phyloP scores from a whole-genome alignment of 64 coral and sea anemone genomes.

The Platygyra sinensis region DNA sequence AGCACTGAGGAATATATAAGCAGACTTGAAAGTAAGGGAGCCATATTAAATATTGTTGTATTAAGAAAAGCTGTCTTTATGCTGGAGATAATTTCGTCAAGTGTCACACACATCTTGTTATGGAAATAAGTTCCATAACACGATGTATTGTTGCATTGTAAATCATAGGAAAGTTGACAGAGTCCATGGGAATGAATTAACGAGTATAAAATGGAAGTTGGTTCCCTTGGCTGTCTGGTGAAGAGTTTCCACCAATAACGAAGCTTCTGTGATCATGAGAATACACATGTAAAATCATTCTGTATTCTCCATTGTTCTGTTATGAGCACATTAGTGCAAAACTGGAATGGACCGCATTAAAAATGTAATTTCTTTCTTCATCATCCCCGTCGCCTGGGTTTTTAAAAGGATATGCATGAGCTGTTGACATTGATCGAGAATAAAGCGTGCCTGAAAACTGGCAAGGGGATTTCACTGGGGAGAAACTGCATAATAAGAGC shows the following conservation, averaged over 20 bases:
- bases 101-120: too few species aligned
- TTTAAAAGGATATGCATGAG: too few species aligned
- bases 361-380: neutral
- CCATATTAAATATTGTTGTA: neutral
- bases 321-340: neutral
- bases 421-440: too few species aligned
- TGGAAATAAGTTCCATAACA: too few species aligned
- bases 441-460: too few species aligned
- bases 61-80: neutral
- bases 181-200: too few species aligned
- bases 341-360: too few species aligned
- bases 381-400: too few species aligned
- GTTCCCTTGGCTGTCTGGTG: neutral
- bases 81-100: neutral
- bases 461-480: too few species aligned
- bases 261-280: neutral
- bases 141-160: neutral
- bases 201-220: neutral
- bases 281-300: neutral
- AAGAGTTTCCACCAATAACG: neutral
- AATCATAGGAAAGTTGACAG: neutral
- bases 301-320: conserved; percentile 2
- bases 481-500: too few species aligned
- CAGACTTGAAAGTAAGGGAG: too few species aligned
- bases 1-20: too few species aligned